Evolutionary conservation across 2,113 vertebrate genomes (phyloP), one percentile per base, ranked within the genome.

Genomic region (Ahaetulla prasina): DNA sequence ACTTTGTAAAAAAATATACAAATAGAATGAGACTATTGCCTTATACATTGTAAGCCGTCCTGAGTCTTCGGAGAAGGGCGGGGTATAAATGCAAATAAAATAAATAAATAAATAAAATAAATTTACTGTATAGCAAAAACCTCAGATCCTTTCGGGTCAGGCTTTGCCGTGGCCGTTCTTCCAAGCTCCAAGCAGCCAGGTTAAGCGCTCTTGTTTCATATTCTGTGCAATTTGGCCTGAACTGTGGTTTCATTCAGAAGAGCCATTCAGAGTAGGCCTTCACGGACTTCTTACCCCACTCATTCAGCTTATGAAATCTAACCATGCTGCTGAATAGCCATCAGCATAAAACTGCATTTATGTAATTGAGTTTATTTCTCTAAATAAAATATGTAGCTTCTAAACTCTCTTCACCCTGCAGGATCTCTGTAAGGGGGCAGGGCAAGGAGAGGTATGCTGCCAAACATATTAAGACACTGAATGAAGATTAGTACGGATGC

Each of bases 321-420:
- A 52, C 16, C 23, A 16, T 0, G 53, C 16, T 60, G 54, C 90
- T 45, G 45, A 91, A 84, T 50, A 85, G 68, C 47, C 47, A 85
- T 89, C 60, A 93, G 68, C 27, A n/a, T 54, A 89, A 93, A 89
- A 39, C 25, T 43, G 55, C 74, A 60, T 91, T 85, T 25, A 91
- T 91, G 90, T 91, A 93, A 93, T 93, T 93, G 54, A 89, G 35
- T 91, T 93, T 93, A 63, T 89, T 60, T 89, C 90, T 89, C 30
- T 85, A 85, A 91, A 93, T 60, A 93, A 52, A 89, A 25, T 89
- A 49, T 89, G 85, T 57, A 47, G 93, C 54, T 52, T 35, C 16
- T 93, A 89, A 85, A 63, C 25, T 52, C 52, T 60, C 18, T 45
- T 27, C 25, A 45, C 18, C 47, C 47, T 80, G 85, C 18, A n/a